A percentile compares a stretch with the other conserved stretches of the same genome.
Evolutionary conservation across 1,140 invertebrate genomes (phyloP).

Genomic region (Reticulitermes speratus): DNA sequence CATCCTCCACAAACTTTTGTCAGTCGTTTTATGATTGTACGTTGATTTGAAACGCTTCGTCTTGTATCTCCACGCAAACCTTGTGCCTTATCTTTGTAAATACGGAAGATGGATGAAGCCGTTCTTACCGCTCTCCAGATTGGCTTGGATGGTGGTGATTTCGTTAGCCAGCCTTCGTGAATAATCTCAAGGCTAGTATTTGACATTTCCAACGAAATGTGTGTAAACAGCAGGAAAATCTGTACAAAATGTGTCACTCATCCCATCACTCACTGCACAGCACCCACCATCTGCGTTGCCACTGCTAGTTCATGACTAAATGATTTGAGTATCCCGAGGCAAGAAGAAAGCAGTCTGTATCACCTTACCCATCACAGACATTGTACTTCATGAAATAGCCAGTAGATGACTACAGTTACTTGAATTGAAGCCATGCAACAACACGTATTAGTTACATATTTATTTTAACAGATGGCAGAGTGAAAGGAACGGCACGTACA

Average conservation of each 20-base stretch:
- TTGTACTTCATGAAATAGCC: neutral
- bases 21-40: neutral
- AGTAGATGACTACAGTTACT: neutral
- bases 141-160: constrained; percentile 84
- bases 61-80: neutral
- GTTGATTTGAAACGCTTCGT: neutral
- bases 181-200: constrained; percentile 55
- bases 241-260: constrained; percentile 20
- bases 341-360: neutral
- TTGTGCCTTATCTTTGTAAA: constrained; percentile 12
- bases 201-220: constrained; percentile 28
- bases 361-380: neutral
- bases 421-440: neutral
- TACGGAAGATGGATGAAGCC: neutral
- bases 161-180: constrained; percentile 86
- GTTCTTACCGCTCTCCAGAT: constrained; percentile 82
- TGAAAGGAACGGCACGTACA: neutral
- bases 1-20: neutral
- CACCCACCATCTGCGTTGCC: constrained; percentile 20
- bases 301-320: constrained; percentile 19
- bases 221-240: neutral
- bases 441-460: neutral
- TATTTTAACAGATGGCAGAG: neutral
- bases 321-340: neutral
- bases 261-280: neutral